phyloP scores from a whole-genome alignment of 92 coral and sea anemone genomes.

The Porites divaricata region DNA sequence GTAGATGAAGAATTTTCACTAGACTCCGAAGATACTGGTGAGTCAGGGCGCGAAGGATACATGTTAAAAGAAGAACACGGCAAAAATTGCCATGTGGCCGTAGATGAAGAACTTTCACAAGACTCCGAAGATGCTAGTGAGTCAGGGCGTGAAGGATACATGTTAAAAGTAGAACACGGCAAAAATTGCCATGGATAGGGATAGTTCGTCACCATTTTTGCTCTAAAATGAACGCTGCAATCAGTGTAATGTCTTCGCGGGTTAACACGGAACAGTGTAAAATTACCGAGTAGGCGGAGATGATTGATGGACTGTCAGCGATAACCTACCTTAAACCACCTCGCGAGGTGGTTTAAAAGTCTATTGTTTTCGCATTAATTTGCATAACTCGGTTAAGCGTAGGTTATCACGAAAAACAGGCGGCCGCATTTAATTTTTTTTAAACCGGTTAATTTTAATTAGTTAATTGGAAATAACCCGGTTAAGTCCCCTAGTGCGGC shows the following conservation, averaged over 20 bases:
- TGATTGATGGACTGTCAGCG: neutral
- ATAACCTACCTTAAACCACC: neutral
- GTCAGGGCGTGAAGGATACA: neutral
- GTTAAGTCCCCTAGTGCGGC: neutral
- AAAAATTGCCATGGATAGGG: neutral
- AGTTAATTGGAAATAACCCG: neutral
- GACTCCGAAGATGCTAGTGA: too few species aligned
- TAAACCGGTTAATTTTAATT: neutral
- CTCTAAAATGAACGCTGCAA: too few species aligned
- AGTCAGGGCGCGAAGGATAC: neutral
- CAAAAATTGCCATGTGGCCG: neutral
- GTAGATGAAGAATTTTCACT: neutral
- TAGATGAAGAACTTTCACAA: neutral
- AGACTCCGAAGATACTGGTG: too few species aligned
- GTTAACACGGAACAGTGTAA: neutral
- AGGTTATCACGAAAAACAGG: neutral
- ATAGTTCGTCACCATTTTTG: too few species aligned
- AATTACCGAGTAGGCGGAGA: neutral
- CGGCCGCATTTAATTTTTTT: neutral
- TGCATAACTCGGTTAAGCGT: neutral
- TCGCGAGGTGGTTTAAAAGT: neutral
- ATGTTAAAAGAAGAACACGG: neutral
- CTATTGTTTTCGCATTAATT: slow-evolving; percentile 6
- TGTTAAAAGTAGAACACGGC: neutral
- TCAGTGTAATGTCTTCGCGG: too few species aligned